Evolutionary conservation across 1,140 invertebrate genomes (phyloP).

Genomic region (Carposina sasakii): DNA sequence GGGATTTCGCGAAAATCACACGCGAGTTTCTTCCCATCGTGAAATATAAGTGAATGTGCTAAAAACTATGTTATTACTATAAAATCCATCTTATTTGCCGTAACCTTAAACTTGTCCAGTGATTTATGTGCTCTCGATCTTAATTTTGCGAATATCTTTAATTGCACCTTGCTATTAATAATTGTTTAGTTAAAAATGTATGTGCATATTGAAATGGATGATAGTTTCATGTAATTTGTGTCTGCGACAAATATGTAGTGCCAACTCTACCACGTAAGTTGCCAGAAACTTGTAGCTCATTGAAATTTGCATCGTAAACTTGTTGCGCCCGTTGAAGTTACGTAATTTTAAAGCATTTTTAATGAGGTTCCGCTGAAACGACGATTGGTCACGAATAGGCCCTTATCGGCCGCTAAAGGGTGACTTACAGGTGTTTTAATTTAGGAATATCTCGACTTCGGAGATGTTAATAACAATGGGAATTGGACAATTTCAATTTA

Average conservation of each 20-base stretch:
- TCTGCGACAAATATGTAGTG: background rate
- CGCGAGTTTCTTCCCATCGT: constrained; percentile 3
- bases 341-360: no score
- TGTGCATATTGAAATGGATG: background rate
- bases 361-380: no score
- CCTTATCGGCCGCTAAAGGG: no score
- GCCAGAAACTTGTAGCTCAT: no score
- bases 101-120: background rate
- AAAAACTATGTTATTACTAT: background rate
- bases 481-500: no score
- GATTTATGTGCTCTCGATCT: background rate
- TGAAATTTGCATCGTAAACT: no score
- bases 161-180: background rate
- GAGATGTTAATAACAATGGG: no score
- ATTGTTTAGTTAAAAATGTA: background rate
- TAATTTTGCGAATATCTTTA: background rate
- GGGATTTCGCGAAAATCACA: constrained; percentile 36
- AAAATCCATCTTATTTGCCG: background rate
- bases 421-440: no score
- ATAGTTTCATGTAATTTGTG: background rate
- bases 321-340: no score
- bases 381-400: no score
- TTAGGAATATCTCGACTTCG: no score
- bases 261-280: no score
- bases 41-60: background rate